Conservation (phyloP, 2,888 invertebrate species). For the Chymomyza fuscimana region DNA sequence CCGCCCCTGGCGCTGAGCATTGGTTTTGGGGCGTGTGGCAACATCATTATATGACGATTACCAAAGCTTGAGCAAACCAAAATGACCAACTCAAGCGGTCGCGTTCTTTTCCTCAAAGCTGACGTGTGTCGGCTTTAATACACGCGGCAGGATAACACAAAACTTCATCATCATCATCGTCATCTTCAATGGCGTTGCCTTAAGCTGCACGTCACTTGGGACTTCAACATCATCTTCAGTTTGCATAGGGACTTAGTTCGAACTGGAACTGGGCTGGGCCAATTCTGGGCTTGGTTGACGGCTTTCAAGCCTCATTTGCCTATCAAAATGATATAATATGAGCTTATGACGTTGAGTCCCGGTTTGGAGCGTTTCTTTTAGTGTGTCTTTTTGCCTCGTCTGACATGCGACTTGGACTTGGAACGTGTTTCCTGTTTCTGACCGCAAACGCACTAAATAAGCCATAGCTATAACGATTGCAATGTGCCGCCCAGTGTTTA, state of each 20-base stretch:
- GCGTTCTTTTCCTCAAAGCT: slow-evolving; percentile 22
- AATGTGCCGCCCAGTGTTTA: neutral
- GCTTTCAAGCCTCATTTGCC: slow-evolving; percentile 71
- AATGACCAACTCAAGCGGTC: slow-evolving; percentile 35
- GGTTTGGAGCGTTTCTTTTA: slow-evolving; percentile 9
- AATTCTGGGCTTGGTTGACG: slow-evolving; percentile 38
- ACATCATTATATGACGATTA: slow-evolving; percentile 34
- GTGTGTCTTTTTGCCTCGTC: slow-evolving; percentile 1
- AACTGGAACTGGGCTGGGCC: slow-evolving; percentile 22
- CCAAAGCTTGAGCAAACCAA: slow-evolving; percentile 37
- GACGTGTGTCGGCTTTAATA: slow-evolving; percentile 48
- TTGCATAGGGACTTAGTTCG: slow-evolving; percentile 1
- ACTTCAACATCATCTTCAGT: slow-evolving; percentile 35
- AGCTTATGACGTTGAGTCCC: slow-evolving; percentile 56
- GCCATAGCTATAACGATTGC: slow-evolving; percentile 7
- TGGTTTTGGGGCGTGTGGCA: slow-evolving; percentile 17
- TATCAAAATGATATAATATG: slow-evolving; percentile 70
- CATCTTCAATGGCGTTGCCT: slow-evolving; percentile 9
- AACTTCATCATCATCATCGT: slow-evolving; percentile 45
- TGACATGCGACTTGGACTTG: slow-evolving; percentile 12
- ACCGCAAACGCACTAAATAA: neutral
- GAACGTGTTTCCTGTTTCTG: slow-evolving; percentile 67
- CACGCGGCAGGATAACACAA: slow-evolving; percentile 8
- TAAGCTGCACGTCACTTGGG: slow-evolving; percentile 30
- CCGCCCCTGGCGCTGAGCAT: neutral